phyloP scores from a whole-genome alignment of 2,113 vertebrate species.

The Crotalus viridis region DNA sequence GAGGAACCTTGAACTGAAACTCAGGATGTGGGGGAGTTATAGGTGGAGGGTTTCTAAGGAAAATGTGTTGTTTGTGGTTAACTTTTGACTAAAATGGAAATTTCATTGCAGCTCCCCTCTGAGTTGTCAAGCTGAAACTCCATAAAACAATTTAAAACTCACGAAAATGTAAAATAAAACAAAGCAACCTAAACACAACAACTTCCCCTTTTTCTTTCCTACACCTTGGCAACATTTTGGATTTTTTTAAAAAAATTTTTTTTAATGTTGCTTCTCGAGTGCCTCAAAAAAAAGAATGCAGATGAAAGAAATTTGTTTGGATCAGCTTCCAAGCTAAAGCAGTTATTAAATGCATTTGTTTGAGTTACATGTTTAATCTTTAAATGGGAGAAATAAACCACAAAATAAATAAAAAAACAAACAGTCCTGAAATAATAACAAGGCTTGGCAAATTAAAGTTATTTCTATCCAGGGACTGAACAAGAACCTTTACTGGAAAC shows the following conservation, averaged over 20 bases:
- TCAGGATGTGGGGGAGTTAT: constrained; percentile 33
- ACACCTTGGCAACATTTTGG: constrained; percentile 16
- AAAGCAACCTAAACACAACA: not conserved
- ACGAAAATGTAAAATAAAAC: constrained; percentile 32
- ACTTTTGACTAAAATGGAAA: constrained; percentile 70
- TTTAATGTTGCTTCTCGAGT: constrained; percentile 24
- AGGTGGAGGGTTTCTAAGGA: constrained; percentile 41
- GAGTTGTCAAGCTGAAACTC: constrained; percentile 68
- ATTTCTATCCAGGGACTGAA: not conserved
- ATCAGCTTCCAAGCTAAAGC: constrained; percentile 29
- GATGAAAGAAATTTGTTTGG: constrained; percentile 24
- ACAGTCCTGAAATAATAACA: constrained; percentile 32
- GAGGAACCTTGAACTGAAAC: constrained; percentile 70
- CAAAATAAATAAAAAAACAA: not conserved
- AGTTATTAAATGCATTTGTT: constrained; percentile 52
- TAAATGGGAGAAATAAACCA: constrained; percentile 23
- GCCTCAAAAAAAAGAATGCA: not conserved
- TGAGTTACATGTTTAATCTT: constrained; percentile 49
- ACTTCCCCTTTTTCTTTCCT: constrained; percentile 3
- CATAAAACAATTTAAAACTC: constrained; percentile 63
- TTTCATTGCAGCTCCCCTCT: constrained; percentile 64
- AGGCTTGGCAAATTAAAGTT: constrained; percentile 37
- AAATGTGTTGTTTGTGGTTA: constrained; percentile 63
- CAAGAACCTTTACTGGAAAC: constrained; percentile 18
- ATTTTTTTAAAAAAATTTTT: not conserved